Conservation (phyloP, 2,113 vertebrate genomes). For the Candoia aspera region DNA sequence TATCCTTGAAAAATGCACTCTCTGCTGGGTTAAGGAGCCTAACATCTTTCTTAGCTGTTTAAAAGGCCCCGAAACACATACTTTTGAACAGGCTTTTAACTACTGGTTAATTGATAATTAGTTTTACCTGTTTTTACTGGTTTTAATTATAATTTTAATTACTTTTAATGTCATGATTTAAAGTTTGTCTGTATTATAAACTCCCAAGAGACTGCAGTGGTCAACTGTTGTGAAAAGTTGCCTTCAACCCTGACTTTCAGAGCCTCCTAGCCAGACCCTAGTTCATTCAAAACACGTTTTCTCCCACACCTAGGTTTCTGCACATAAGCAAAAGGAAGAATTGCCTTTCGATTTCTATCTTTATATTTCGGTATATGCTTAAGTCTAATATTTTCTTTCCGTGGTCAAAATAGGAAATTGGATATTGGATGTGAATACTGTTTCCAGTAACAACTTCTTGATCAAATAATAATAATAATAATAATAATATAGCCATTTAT, state of each 20-base stretch:
- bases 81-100: not conserved
- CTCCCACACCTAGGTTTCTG: not conserved
- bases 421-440: not conserved
- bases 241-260: not conserved
- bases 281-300: not conserved
- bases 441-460: not conserved
- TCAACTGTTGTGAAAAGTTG: not conserved
- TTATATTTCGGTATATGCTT: not conserved
- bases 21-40: not conserved
- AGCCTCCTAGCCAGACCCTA: not conserved
- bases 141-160: not conserved
- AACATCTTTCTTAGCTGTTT: not conserved
- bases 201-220: not conserved
- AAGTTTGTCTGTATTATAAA: not conserved
- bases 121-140: not conserved
- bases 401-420: not conserved
- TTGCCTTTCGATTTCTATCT: not conserved
- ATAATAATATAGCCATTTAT: not conserved
- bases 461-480: not conserved
- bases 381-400: not conserved
- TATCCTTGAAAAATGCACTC: not conserved
- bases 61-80: not conserved
- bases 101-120: not conserved
- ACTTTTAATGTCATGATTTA: not conserved
- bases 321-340: not conserved